Conservation (phyloP, 2,888 invertebrate genomes). For the Linhomoeus sp. region DNA sequence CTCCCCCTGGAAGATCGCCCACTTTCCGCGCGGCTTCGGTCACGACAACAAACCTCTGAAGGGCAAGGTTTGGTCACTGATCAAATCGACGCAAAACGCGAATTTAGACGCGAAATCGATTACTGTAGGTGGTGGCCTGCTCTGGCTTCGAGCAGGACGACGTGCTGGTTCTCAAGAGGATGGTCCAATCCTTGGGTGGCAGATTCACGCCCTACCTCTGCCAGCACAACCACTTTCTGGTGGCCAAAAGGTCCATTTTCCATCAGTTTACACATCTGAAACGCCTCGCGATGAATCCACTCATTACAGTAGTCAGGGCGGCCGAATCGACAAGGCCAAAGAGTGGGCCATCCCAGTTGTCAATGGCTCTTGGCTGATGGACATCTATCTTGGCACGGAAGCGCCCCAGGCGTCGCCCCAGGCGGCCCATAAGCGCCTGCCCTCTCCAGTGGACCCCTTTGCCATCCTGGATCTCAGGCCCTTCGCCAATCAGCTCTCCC, state of each 20-base stretch:
- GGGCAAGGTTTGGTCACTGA: slow-evolving; percentile 31
- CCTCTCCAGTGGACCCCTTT: no score
- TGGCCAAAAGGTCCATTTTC: slow-evolving; percentile 32
- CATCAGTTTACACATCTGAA: background rate
- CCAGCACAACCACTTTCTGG: slow-evolving; percentile 34
- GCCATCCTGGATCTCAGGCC: no score
- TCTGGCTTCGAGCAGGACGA: slow-evolving; percentile 80
- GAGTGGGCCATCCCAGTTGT: slow-evolving; percentile 81
- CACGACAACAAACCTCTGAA: slow-evolving; percentile 30
- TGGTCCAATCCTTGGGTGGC: slow-evolving; percentile 66
- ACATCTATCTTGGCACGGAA: slow-evolving; percentile 14
- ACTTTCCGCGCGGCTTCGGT: slow-evolving; percentile 45
- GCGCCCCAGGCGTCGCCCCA: no score
- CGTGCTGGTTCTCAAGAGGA: slow-evolving; percentile 53
- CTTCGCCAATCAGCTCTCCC: no score
- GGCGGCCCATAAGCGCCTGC: no score
- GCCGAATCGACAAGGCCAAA: slow-evolving; percentile 65
- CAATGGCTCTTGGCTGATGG: slow-evolving; percentile 35
- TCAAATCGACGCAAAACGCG: no score
- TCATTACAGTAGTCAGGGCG: slow-evolving; percentile 50
- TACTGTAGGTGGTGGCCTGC: slow-evolving; percentile 48
- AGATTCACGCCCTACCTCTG: slow-evolving; percentile 45
- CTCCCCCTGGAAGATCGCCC: slow-evolving; percentile 80
- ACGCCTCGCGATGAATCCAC: background rate
- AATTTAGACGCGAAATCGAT: no score